phyloP scores from a whole-genome alignment of 2,797 vertebrate genomes.

The Amblyopsis hoosieri region DNA sequence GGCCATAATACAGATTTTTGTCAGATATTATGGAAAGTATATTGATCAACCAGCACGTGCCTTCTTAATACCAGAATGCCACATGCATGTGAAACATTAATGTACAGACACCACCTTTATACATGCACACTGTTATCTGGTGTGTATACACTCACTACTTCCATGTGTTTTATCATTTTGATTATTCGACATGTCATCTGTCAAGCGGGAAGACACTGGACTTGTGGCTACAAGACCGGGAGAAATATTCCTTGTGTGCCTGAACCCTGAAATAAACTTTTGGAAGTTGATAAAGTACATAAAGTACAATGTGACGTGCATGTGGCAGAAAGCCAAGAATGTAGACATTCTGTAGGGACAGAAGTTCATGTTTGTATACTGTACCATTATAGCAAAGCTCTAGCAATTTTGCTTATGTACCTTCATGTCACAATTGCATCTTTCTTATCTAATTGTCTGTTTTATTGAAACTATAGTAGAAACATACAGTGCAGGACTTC shows the following conservation, averaged over 20 bases:
- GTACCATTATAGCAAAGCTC: background rate
- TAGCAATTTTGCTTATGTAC: background rate
- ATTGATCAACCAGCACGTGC: no score
- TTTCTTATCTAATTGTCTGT: background rate
- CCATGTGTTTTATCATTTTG: background rate
- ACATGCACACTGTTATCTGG: no score
- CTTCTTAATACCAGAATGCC: no score
- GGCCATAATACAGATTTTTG: no score
- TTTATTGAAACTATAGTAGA: conserved; percentile 2
- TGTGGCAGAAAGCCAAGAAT: conserved; percentile 4
- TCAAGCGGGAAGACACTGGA: background rate
- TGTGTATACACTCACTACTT: background rate
- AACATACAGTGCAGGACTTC: background rate
- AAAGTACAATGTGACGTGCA: background rate
- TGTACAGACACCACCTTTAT: background rate
- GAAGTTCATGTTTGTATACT: background rate
- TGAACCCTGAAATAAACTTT: background rate
- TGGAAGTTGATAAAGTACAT: background rate
- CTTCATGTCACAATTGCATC: conserved; percentile 3
- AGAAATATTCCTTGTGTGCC: background rate
- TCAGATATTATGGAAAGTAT: no score
- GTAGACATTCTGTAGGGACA: background rate
- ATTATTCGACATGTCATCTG: background rate
- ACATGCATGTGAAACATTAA: background rate
- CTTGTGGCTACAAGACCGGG: conserved; percentile 7